Evolutionary conservation across 2,888 invertebrate genomes (phyloP).

Genomic region (Vandiemenella viatica): DNA sequence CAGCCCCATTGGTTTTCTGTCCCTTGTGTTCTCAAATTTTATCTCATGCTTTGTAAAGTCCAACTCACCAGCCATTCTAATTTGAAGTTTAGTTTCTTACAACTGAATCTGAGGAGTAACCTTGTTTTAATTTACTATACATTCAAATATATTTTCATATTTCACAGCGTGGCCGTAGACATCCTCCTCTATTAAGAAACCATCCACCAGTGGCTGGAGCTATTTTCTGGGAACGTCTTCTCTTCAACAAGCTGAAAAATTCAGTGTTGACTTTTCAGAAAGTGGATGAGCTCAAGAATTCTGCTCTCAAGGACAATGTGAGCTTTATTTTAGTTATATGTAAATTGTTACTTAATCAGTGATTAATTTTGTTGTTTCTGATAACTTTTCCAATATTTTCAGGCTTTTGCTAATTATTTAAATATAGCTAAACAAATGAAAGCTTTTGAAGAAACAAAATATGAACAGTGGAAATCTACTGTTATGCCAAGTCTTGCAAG

Average conservation of each 20-base stretch:
- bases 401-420: constrained; percentile 64
- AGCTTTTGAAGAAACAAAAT: constrained; percentile 56
- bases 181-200: constrained; percentile 55
- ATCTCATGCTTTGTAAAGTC: no score
- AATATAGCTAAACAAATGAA: constrained; percentile 58
- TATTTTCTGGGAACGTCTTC: constrained; percentile 69
- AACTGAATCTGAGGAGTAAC: background rate
- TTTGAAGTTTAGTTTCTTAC: background rate
- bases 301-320: constrained; percentile 51
- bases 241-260: constrained; percentile 64
- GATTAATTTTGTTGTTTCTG: background rate
- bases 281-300: constrained; percentile 56
- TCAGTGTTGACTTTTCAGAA: constrained; percentile 66
- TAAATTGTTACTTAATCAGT: background rate
- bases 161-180: constrained; percentile 40
- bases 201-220: constrained; percentile 71
- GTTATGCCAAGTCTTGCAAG: constrained; percentile 47
- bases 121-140: background rate
- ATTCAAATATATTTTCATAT: constrained; percentile 10
- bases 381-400: constrained; percentile 10
- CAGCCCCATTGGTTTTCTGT: no score
- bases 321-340: constrained; percentile 10
- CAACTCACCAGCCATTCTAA: no score
- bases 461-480: constrained; percentile 50
- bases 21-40: no score